Conservation (phyloP, 2,888 invertebrate genomes). For the Lydus trimaculatus region DNA sequence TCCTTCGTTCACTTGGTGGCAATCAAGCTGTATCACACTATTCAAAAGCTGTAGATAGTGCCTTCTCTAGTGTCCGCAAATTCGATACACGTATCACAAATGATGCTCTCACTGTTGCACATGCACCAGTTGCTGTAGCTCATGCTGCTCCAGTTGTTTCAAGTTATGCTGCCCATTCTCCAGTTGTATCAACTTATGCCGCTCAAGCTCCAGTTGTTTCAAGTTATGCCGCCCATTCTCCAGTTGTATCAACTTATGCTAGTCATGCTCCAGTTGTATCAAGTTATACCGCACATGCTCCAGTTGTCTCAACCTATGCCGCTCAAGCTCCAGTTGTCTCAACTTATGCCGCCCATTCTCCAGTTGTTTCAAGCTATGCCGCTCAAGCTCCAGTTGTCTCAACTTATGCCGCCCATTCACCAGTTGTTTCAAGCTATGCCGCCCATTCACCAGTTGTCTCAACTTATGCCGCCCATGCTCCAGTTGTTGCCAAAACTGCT, state of each 20-base stretch:
- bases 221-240: constrained; percentile 40
- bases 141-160: constrained; percentile 35
- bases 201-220: too few species aligned
- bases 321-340: constrained; percentile 37
- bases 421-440: constrained; percentile 33
- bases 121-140: constrained; percentile 58
- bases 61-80: constrained; percentile 69
- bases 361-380: constrained; percentile 35
- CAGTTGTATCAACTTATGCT: constrained; percentile 38
- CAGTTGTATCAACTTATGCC: too few species aligned
- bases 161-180: constrained; percentile 10
- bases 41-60: constrained; percentile 67
- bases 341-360: constrained; percentile 46
- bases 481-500: not conserved
- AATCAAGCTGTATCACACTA: constrained; percentile 63
- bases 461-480: constrained; percentile 8
- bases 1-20: constrained; percentile 65
- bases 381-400: constrained; percentile 42
- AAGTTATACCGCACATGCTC: constrained; percentile 12
- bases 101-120: constrained; percentile 63
- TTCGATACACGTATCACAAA: constrained; percentile 67
- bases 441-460: constrained; percentile 33
- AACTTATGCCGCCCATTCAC: constrained; percentile 56
- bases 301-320: not conserved
- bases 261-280: constrained; percentile 32